Percentiles rank a stretch among this genome's conserved stretches.
These are phyloP conservation scores for Leucopternis melanops DNA, from an alignment of 2,113 vertebrate species.

Conservation along the genomic window DNA sequence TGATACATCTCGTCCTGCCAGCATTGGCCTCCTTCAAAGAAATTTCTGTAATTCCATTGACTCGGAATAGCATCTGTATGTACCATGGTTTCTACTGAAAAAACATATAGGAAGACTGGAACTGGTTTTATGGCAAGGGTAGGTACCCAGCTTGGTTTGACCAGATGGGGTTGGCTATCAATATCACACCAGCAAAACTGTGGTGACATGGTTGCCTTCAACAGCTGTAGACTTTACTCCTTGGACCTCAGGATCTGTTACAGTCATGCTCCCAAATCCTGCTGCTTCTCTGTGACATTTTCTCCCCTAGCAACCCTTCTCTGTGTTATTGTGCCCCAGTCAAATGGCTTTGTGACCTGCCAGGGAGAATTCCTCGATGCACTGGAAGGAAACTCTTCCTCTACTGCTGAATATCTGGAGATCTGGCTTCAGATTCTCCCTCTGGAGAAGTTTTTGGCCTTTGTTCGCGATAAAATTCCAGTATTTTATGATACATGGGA, in stretches of 20 bases:
- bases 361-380: neutral
- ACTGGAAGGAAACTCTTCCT: neutral
- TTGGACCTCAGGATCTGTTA: neutral
- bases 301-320: neutral
- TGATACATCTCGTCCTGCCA: neutral
- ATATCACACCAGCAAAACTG: neutral
- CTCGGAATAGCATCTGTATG: neutral
- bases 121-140: neutral
- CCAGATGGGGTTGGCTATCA: neutral
- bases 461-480: conserved; percentile 40
- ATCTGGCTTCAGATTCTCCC: neutral
- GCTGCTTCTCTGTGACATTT: neutral
- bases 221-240: neutral
- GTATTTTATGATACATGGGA: conserved; percentile 43
- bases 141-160: neutral
- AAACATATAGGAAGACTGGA: neutral
- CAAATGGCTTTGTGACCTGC: neutral
- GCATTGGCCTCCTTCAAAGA: neutral
- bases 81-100: neutral
- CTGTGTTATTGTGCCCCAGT: neutral
- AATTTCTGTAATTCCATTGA: neutral
- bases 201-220: neutral
- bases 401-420: neutral
- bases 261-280: neutral
- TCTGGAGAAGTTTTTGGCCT: conserved; percentile 20